Base-by-base conservation (phyloP, 2,797 vertebrate species). In the Oreonectes daqikongensis region DNA sequence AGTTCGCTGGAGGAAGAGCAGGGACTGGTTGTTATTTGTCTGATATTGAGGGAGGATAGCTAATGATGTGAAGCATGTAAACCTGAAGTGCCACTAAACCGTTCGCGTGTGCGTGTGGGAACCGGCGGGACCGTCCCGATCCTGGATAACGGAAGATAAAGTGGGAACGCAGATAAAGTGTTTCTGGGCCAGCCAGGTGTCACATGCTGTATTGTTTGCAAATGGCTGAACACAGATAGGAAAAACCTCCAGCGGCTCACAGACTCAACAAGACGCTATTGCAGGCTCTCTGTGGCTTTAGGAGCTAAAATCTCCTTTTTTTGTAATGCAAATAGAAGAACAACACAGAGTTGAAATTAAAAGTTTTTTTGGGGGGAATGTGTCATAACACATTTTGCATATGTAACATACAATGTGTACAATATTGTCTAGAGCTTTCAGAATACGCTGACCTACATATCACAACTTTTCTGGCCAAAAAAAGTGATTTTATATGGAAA, bases 41-140 rank as follows among this genome's bases (percentile, higher is more conserved):
- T 87, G 89, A 89, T 89, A 91, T 87, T 87, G 90, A 91, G 86
- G 85, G 87, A 90, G 88, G 85, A 85, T 89, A 87, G 89, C 89
- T 89, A 89, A 92, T 89, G 87, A 90, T 85, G 90, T 88, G 87
- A 86, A 70, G 89, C 86, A 30, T 89, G 90, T 87, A 90, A 92
- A 90, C 88, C 69, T 75, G 84, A 84, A 80, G 78, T 86, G 81
- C 83, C 79, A 85, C 83, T 92, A 90, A 89, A 90, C 85, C 80
- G 87, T 85, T 81, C 55, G 73, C 59, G 70, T 50, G 65, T 24
- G 81, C 87, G 81, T 79, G 87, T 80, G 87, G 72, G 87, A 86
- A 83, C 77, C 80, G 18, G 70, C 80, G 77, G 66, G 63, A 70
- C 69, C 71, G 69, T 79, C 76, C 52, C 67, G 74, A 86, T 84